Evolutionary conservation across 2,797 vertebrate genomes (phyloP).

Genomic region (Falco rusticolus): DNA sequence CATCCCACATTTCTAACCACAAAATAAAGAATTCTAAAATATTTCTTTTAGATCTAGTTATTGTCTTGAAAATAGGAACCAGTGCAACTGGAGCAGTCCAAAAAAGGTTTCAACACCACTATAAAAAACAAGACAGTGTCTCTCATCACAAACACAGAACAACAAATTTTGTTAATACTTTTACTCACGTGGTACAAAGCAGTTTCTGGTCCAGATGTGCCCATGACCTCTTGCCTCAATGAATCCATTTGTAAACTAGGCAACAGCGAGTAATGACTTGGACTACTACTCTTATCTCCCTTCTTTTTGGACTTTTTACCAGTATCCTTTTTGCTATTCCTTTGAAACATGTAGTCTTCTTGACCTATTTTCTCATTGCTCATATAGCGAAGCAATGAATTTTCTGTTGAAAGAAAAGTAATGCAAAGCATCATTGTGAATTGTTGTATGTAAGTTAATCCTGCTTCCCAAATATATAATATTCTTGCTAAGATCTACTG

Average conservation of each 20-base stretch:
- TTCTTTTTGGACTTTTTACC: constrained; percentile 95
- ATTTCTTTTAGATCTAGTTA: not conserved
- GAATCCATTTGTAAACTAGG: constrained; percentile 94
- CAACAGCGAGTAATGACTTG: constrained; percentile 91
- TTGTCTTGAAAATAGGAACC: not conserved
- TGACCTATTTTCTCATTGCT: constrained; percentile 90
- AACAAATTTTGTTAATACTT: not conserved
- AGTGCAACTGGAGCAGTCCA: not conserved
- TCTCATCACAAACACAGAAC: not conserved
- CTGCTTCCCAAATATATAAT: not conserved
- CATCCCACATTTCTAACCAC: not conserved
- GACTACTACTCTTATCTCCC: constrained; percentile 93
- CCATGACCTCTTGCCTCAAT: constrained; percentile 86
- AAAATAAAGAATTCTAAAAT: not conserved
- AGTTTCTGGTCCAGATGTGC: constrained; percentile 81
- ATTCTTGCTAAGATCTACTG: not conserved
- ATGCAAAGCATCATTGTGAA: constrained; percentile 45
- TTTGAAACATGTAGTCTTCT: constrained; percentile 92
- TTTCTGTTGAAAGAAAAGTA: constrained; percentile 78
- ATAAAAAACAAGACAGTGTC: not conserved
- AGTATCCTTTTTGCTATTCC: constrained; percentile 93
- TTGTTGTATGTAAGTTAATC: not conserved
- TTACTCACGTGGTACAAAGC: constrained; percentile 83
- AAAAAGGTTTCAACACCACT: not conserved
- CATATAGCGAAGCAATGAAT: constrained; percentile 91